A percentile compares a stretch with the other conserved stretches of the same genome.
Evolutionary conservation across 2,113 vertebrate species (phyloP).

Genomic region (Nipponia nippon): DNA sequence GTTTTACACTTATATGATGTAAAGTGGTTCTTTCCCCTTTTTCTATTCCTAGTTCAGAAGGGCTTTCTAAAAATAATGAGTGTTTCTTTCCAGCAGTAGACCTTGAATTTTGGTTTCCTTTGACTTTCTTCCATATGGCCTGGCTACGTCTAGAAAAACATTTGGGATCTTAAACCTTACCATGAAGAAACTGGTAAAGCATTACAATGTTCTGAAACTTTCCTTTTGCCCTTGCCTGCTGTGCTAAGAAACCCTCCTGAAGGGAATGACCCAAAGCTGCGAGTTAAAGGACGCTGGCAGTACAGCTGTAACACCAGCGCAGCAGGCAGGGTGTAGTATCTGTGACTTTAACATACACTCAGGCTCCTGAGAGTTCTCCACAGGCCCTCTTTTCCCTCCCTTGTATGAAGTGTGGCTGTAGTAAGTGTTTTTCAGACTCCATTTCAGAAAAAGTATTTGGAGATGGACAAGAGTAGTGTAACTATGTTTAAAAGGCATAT

Average conservation of each 20-base stretch:
- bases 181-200: background rate
- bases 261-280: fast-evolving
- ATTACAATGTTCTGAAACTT: background rate
- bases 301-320: fast-evolving
- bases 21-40: background rate
- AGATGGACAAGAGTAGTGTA: no score
- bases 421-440: background rate
- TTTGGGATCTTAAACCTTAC: background rate
- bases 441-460: background rate
- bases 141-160: background rate
- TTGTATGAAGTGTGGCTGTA: fast-evolving
- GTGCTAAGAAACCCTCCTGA: no score
- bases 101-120: background rate
- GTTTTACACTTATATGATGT: background rate
- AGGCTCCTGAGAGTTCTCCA: background rate
- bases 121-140: background rate
- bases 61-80: background rate
- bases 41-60: background rate
- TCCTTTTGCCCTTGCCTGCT: background rate
- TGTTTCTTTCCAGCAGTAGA: background rate
- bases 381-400: background rate
- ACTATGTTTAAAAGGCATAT: background rate
- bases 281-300: background rate
- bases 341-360: fast-evolving
- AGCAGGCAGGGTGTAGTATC: fast-evolving